These are phyloP conservation scores for Synergus umbraculus DNA, from an alignment of 2,888 invertebrate genomes.

Conservation along the genomic window DNA sequence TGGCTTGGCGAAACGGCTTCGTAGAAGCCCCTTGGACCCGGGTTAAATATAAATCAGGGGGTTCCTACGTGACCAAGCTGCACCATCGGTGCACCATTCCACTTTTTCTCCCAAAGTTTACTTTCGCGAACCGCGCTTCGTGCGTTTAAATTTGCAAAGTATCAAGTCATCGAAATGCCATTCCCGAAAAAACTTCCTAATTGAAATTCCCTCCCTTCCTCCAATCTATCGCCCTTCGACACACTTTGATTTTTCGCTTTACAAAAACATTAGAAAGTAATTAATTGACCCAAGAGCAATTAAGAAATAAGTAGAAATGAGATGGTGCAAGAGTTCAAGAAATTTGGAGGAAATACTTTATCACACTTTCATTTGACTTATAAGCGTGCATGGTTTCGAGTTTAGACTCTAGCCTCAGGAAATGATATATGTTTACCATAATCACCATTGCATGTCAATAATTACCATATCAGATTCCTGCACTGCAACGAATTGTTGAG, in stretches of 20 bases:
- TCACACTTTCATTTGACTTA: background rate
- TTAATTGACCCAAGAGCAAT: slow-evolving; percentile 15
- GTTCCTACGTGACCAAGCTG: slow-evolving; percentile 33
- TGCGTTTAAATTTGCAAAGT: slow-evolving; percentile 36
- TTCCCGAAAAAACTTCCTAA: slow-evolving; percentile 1
- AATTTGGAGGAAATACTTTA: background rate
- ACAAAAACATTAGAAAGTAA: background rate
- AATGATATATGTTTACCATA: background rate
- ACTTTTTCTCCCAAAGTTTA: slow-evolving; percentile 35
- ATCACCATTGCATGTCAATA: background rate
- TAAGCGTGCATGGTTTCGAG: background rate
- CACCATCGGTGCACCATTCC: slow-evolving; percentile 33
- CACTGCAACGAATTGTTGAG: background rate
- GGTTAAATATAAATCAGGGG: slow-evolving; percentile 42
- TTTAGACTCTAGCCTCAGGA: background rate
- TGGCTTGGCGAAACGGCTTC: slow-evolving; percentile 32
- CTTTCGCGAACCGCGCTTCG: slow-evolving; percentile 17
- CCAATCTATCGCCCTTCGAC: slow-evolving; percentile 35
- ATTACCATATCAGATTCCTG: slow-evolving; percentile 16
- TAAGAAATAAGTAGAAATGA: background rate
- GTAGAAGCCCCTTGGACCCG: slow-evolving; percentile 21
- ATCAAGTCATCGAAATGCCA: slow-evolving; percentile 38
- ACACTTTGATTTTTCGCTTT: background rate
- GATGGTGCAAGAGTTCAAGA: background rate
- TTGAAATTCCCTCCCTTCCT: slow-evolving; percentile 18